Percentiles rank a stretch among this genome's conserved stretches.
Conservation (phyloP, 2,888 invertebrate genomes). For the Rhogogaster chlorosoma region DNA sequence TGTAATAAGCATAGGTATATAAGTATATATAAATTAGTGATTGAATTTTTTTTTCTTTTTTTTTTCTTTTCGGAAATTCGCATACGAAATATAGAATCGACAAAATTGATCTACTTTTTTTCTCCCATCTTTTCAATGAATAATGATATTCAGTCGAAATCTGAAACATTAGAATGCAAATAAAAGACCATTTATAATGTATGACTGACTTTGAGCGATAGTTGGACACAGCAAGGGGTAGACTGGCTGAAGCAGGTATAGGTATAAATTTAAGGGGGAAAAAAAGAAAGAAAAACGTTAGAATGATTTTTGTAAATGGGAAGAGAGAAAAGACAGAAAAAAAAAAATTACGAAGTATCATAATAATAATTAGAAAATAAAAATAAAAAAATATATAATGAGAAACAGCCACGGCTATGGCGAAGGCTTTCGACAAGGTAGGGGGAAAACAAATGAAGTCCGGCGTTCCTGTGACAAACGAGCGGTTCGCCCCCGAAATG, state of each 20-base stretch:
- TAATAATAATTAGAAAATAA: background rate
- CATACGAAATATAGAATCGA: background rate
- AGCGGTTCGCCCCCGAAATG: conserved; percentile 74
- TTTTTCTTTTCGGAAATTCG: background rate
- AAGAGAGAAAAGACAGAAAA: background rate
- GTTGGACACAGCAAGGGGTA: conserved; percentile 61
- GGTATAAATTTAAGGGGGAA: background rate
- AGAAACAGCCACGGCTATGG: background rate
- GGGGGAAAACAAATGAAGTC: conserved; percentile 58
- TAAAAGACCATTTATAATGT: conserved; percentile 14
- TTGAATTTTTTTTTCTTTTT: background rate
- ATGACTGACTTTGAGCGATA: conserved; percentile 72
- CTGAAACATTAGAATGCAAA: background rate
- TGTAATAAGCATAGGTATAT: too few species aligned
- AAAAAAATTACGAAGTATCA: background rate
- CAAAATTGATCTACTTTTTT: background rate
- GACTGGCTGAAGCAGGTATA: conserved; percentile 15
- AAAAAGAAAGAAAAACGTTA: background rate
- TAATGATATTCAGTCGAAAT: background rate
- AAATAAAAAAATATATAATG: background rate
- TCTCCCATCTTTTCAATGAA: background rate
- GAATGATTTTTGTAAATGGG: background rate
- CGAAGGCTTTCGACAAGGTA: background rate
- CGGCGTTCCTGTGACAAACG: conserved; percentile 73
- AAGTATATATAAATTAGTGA: background rate